These are phyloP conservation scores for Hydrochoerus hydrochaeris DNA, from an alignment of 2,113 vertebrate genomes.

Conservation along the genomic window DNA sequence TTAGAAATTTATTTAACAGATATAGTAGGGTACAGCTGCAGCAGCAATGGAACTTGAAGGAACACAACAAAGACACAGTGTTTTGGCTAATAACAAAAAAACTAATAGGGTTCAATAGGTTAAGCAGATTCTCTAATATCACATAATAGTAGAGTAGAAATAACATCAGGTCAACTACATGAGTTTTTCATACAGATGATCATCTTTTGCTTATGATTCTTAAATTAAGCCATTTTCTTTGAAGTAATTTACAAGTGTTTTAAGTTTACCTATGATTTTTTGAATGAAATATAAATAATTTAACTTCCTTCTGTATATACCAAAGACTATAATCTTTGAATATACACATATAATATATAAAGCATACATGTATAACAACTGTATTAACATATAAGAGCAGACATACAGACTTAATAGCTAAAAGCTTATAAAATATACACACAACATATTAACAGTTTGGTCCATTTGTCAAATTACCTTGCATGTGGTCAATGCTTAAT, in stretches of 20 bases:
- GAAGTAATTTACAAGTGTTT: not conserved
- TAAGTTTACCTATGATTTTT: not conserved
- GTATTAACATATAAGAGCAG: not conserved
- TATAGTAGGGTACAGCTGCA: not conserved
- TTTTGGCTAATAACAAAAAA: not conserved
- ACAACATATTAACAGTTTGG: slow-evolving; percentile 72
- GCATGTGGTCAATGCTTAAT: slow-evolving; percentile 82
- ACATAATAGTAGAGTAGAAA: not conserved
- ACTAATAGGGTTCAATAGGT: not conserved
- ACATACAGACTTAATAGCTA: not conserved
- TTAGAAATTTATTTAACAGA: not conserved
- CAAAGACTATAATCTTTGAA: not conserved
- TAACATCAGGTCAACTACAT: not conserved
- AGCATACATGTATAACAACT: not conserved
- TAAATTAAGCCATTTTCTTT: not conserved
- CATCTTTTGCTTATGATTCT: not conserved
- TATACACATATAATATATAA: not conserved
- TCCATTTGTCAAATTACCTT: slow-evolving; percentile 18
- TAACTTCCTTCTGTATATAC: not conserved
- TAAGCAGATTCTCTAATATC: not conserved
- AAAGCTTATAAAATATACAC: slow-evolving; percentile 14
- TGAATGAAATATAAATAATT: not conserved
- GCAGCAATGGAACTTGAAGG: not conserved
- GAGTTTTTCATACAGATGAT: not conserved
- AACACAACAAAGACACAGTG: not conserved